A percentile compares a stretch with the other conserved stretches of the same genome.
Conservation (phyloP, 2,797 vertebrate genomes). For the Accipiter fasciatus region DNA sequence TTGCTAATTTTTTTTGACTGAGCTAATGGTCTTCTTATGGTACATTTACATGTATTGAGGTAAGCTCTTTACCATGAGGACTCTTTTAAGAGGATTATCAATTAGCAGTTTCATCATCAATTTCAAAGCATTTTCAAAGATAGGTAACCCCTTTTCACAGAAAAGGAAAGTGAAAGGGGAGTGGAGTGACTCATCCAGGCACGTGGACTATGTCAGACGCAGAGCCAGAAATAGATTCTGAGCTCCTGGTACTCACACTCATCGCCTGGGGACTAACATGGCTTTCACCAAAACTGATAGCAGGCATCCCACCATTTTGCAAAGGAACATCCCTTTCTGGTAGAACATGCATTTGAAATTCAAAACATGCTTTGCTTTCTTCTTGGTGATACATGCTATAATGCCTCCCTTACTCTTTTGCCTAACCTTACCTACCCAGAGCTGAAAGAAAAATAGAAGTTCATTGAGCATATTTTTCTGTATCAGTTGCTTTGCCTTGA, state of each 20-base stretch:
- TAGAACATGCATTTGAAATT: not conserved
- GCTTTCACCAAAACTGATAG: not conserved
- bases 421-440: not conserved
- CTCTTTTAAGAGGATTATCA: not conserved
- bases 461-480: not conserved
- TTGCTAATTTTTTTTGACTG: not conserved
- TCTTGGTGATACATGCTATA: not conserved
- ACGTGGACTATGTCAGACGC: not conserved
- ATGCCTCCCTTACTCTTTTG: not conserved
- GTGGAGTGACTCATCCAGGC: not conserved
- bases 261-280: not conserved
- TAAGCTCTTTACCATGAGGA: not conserved
- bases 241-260: not conserved
- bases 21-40: not conserved
- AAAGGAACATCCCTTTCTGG: not conserved
- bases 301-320: not conserved
- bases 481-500: not conserved
- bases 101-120: not conserved
- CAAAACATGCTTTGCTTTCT: not conserved
- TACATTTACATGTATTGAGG: not conserved
- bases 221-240: not conserved
- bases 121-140: conserved; percentile 16
- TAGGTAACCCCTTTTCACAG: not conserved
- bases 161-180: conserved; percentile 53
- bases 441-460: not conserved